Percentiles rank a stretch among this genome's conserved stretches.
phyloP scores from a whole-genome alignment of 2,113 vertebrate species.

The Actenoides lindsayi region DNA sequence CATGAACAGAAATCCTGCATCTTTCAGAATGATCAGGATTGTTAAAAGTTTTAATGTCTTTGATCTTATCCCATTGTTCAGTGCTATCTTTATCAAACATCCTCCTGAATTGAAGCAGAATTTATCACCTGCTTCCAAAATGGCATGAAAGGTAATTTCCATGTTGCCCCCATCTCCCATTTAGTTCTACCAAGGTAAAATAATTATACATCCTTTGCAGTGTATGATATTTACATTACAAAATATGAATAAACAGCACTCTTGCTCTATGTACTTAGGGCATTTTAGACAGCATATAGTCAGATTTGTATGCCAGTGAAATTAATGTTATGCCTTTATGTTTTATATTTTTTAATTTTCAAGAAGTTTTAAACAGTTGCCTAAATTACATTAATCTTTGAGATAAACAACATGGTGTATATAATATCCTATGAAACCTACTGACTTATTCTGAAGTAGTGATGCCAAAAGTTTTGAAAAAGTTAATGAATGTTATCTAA shows the following conservation, averaged over 20 bases:
- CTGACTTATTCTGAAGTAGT: not conserved
- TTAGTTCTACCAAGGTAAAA: not conserved
- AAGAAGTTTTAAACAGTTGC: not conserved
- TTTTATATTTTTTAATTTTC: not conserved
- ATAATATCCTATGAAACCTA: not conserved
- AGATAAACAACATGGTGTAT: not conserved
- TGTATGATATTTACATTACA: not conserved
- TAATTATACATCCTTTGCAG: not conserved
- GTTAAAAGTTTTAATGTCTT: not conserved
- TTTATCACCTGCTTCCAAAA: not conserved
- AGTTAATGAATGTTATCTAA: conserved; percentile 16
- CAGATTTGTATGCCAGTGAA: not conserved
- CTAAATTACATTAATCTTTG: not conserved
- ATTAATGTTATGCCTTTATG: not conserved
- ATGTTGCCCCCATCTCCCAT: not conserved
- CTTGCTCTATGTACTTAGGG: not conserved
- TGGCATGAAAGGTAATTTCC: not conserved
- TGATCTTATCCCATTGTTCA: not conserved
- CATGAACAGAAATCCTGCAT: not conserved
- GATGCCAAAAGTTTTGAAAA: conserved; percentile 13
- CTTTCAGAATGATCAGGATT: not conserved
- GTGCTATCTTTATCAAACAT: not conserved
- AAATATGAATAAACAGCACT: not conserved
- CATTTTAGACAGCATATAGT: not conserved
- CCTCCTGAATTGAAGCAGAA: not conserved